Evolutionary conservation across 2,797 vertebrate genomes (phyloP).

Genomic region (Dryobates pubescens): DNA sequence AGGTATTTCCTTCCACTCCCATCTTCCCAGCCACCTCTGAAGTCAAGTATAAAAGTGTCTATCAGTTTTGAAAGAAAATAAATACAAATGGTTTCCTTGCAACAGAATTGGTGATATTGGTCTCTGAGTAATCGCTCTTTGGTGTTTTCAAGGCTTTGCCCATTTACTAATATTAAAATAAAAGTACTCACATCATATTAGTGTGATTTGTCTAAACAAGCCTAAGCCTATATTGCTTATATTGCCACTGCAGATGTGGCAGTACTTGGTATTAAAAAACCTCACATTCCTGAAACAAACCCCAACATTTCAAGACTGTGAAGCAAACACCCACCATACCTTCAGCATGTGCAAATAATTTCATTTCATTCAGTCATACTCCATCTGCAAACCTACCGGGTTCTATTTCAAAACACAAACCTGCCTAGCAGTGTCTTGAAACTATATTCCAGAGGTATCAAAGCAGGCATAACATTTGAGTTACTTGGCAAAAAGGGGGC

Average conservation of each 20-base stretch:
- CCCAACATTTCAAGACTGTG: background rate
- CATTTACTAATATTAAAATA: background rate
- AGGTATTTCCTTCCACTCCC: background rate
- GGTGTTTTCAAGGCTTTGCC: background rate
- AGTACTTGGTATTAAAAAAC: background rate
- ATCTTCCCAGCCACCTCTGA: background rate
- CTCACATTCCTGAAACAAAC: background rate
- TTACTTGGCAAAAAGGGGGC: background rate
- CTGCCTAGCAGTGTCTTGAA: background rate
- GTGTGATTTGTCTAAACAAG: background rate
- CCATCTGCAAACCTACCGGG: background rate
- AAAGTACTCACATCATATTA: background rate
- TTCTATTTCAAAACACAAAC: background rate
- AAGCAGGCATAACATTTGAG: background rate
- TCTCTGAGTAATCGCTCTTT: background rate
- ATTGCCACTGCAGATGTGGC: rapidly evolving
- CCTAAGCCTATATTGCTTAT: background rate
- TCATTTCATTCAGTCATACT: background rate
- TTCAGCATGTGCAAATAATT: background rate
- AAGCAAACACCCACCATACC: background rate
- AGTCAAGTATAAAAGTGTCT: background rate
- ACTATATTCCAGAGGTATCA: background rate
- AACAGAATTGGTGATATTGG: conserved; percentile 16
- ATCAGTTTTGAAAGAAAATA: conserved; percentile 26
- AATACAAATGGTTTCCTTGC: conserved; percentile 58